Percentiles rank a stretch among this genome's conserved stretches.
Evolutionary conservation across 2,888 invertebrate genomes (phyloP).

Genomic region (Apodemia duryi): DNA sequence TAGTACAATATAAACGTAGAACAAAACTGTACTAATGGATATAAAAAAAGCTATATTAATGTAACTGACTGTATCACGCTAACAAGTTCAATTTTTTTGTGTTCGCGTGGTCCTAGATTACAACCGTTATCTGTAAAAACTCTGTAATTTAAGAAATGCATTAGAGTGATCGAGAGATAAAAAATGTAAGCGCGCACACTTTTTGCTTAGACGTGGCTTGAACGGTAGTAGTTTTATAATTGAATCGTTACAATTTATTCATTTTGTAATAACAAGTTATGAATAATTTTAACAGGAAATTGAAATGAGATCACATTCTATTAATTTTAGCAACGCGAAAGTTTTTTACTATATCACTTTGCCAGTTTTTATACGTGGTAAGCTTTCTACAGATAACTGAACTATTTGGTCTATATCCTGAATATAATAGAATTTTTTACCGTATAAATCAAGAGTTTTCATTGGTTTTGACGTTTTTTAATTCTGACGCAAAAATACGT

Average conservation of each 20-base stretch:
- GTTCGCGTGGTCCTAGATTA: not conserved
- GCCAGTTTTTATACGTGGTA: too few species aligned
- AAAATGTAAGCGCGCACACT: conserved; percentile 10
- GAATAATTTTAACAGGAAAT: not conserved
- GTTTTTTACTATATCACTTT: too few species aligned
- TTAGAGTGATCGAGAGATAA: not conserved
- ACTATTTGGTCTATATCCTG: too few species aligned
- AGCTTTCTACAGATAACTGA: too few species aligned
- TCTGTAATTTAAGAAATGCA: not conserved
- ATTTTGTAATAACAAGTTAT: conserved; percentile 2
- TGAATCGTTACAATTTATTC: not conserved
- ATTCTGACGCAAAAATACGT: too few species aligned
- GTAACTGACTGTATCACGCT: not conserved
- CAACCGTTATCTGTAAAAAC: conserved; percentile 9
- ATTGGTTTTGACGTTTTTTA: too few species aligned
- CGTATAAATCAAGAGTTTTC: too few species aligned
- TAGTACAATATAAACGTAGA: too few species aligned
- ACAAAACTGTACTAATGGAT: too few species aligned
- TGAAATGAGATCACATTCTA: too few species aligned
- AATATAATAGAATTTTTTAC: too few species aligned
- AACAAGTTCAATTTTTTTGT: not conserved
- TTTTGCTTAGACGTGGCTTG: conserved; percentile 3
- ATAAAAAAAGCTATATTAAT: not conserved
- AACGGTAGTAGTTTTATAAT: conserved; percentile 4
- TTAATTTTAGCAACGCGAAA: too few species aligned